Percentiles rank a stretch among this genome's conserved stretches.
These are phyloP conservation scores for Tetropium fuscum DNA, from an alignment of 2,888 invertebrate genomes.

Conservation along the genomic window DNA sequence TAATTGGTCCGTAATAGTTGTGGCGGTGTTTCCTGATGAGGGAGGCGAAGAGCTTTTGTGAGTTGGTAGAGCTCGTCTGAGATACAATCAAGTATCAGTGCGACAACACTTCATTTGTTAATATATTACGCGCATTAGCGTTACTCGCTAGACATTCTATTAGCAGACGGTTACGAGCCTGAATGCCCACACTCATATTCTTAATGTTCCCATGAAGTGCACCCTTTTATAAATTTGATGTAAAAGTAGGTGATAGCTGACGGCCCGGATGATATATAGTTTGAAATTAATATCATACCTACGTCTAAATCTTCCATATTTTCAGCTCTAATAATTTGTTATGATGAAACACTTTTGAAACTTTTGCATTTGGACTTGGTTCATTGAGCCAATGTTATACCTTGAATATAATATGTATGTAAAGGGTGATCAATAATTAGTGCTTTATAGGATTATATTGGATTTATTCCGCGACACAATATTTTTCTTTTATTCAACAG, in stretches of 20 bases:
- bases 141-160: constrained; percentile 24
- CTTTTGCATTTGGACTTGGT: too few species aligned
- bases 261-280: constrained; percentile 13
- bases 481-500: too few species aligned
- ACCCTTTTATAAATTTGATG: constrained; percentile 2
- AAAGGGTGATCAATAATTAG: too few species aligned
- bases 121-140: constrained; percentile 37
- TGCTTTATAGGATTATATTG: too few species aligned
- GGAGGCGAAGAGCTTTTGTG: constrained; percentile 2
- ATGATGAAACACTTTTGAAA: background rate
- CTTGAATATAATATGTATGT: too few species aligned
- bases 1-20: constrained; percentile 24
- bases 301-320: constrained; percentile 2
- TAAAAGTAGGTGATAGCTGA: constrained; percentile 10
- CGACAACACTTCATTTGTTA: constrained; percentile 43
- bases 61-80: constrained; percentile 5
- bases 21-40: constrained; percentile 6
- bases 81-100: constrained; percentile 21
- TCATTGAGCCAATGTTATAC: too few species aligned
- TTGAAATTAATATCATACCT: constrained; percentile 1
- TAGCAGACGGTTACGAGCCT: constrained; percentile 7
- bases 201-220: constrained; percentile 11
- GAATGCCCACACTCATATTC: constrained; percentile 2
- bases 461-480: too few species aligned
- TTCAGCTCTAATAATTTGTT: constrained; percentile 11